phyloP scores from a whole-genome alignment of 2,797 vertebrate genomes.

The Mus caroli region DNA sequence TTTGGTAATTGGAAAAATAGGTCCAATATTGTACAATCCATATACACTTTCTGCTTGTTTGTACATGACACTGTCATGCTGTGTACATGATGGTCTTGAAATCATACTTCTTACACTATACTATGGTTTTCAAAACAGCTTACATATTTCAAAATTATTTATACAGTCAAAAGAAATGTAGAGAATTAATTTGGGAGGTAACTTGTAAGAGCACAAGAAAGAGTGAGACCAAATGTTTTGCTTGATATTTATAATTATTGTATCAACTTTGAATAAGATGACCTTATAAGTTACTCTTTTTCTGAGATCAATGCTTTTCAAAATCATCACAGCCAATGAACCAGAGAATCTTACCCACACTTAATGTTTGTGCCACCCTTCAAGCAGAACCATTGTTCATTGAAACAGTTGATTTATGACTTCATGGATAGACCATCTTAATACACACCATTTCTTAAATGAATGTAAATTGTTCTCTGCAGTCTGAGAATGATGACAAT shows the following conservation, averaged over 20 bases:
- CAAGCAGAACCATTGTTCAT: background rate
- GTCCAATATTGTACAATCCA: background rate
- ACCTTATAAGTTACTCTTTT: conserved; percentile 69
- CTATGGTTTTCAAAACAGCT: background rate
- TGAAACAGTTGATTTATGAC: conserved; percentile 73
- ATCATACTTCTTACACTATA: background rate
- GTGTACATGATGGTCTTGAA: background rate
- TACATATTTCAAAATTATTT: background rate
- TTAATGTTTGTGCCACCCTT: background rate
- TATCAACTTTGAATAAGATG: conserved; percentile 67
- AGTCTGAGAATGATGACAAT: background rate
- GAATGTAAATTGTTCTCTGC: background rate
- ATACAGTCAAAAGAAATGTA: background rate
- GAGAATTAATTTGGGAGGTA: background rate
- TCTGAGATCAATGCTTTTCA: conserved; percentile 67
- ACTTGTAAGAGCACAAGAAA: background rate
- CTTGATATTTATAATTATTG: conserved; percentile 83
- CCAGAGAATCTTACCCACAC: conserved; percentile 63
- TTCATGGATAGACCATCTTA: conserved; percentile 32
- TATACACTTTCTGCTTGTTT: background rate
- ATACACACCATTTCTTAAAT: background rate
- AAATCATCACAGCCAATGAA: conserved; percentile 69
- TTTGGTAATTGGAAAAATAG: background rate
- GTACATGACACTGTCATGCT: background rate
- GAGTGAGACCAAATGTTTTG: conserved; percentile 12